Conservation (phyloP, 2,113 vertebrate genomes). For the Pyxicephalus adspersus region DNA sequence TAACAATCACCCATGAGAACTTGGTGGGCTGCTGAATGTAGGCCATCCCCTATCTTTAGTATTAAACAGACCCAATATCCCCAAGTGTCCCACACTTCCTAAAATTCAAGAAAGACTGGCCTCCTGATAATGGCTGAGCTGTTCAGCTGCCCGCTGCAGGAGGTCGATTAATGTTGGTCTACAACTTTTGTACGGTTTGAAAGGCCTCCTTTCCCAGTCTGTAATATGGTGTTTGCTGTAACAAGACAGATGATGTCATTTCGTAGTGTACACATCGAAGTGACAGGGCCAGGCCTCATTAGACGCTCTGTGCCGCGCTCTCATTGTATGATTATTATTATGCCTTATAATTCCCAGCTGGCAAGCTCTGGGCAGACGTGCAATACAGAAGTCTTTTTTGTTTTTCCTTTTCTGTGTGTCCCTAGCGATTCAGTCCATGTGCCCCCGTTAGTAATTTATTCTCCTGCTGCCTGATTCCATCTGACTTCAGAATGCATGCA, state of each 20-base stretch:
- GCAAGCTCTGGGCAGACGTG: neutral
- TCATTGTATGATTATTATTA: constrained; percentile 16
- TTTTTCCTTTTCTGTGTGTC: neutral
- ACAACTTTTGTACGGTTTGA: neutral
- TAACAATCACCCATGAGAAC: too few relatives aligned
- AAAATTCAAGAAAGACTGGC: too few relatives aligned
- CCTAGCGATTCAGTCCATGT: neutral
- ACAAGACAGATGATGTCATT: neutral
- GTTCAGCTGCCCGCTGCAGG: too few relatives aligned
- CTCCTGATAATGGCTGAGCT: too few relatives aligned
- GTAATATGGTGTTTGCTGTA: neutral
- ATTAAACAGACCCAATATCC: too few relatives aligned
- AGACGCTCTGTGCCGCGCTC: neutral
- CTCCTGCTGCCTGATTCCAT: neutral
- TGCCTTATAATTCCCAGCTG: neutral
- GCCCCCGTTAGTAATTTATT: constrained; percentile 22
- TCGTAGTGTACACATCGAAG: neutral
- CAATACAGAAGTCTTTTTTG: neutral
- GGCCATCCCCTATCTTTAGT: too few relatives aligned
- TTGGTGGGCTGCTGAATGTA: too few relatives aligned
- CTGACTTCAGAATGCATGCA: neutral
- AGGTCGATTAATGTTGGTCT: too few relatives aligned
- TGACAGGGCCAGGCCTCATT: neutral
- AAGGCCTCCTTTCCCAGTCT: neutral
- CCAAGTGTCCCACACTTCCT: too few relatives aligned